phyloP scores from a whole-genome alignment of 2,888 invertebrate genomes.

The Tineola bisselliella region DNA sequence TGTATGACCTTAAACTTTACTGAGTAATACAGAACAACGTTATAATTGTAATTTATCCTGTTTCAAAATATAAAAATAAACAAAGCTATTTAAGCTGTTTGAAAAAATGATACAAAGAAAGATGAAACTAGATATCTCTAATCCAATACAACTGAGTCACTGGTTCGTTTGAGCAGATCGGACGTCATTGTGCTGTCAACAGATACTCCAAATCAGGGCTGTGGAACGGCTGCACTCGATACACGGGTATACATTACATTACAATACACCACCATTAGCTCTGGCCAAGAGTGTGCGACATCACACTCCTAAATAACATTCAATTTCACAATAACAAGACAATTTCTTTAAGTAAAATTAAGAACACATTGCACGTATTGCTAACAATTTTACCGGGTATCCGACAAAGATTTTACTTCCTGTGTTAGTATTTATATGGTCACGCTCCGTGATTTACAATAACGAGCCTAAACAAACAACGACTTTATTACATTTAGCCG shows the following conservation, averaged over 20 bases:
- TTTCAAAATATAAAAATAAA: no score
- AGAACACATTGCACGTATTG: not conserved
- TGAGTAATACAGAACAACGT: no score
- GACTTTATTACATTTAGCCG: not conserved
- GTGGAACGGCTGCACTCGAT: slow-evolving; percentile 31
- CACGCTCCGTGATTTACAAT: not conserved
- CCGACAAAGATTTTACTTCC: not conserved
- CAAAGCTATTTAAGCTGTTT: no score
- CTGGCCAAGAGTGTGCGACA: not conserved
- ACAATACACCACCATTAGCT: slow-evolving; percentile 20
- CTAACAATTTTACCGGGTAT: not conserved
- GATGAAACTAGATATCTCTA: not conserved
- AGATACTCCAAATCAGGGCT: slow-evolving; percentile 32
- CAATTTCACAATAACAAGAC: no score
- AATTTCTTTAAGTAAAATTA: not conserved
- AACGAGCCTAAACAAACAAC: not conserved
- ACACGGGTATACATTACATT: slow-evolving; percentile 54
- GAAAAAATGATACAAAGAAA: not conserved
- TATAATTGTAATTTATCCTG: no score
- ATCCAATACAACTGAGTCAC: not conserved
- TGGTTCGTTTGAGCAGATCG: not conserved
- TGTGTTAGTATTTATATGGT: not conserved
- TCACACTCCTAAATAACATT: not conserved
- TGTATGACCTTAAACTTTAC: no score
- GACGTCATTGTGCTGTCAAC: slow-evolving; percentile 33